Evolutionary conservation across 2,888 invertebrate genomes (phyloP).

Genomic region (Tricholauxania praeusta): DNA sequence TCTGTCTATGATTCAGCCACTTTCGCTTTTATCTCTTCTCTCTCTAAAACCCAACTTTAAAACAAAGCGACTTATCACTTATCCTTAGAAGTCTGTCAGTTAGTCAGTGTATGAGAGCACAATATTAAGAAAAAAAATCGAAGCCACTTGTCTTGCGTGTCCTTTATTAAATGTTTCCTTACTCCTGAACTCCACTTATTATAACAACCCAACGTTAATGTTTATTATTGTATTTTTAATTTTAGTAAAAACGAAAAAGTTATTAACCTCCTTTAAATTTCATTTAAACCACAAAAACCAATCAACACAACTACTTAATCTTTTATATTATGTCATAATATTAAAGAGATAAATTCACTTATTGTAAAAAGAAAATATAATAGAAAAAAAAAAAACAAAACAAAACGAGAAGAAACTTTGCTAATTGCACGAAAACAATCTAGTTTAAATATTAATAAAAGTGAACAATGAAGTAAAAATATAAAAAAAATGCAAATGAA

Average conservation of each 20-base stretch:
- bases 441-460: conserved; percentile 49
- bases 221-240: conserved; percentile 30
- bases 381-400: conserved; percentile 33
- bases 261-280: conserved; percentile 16
- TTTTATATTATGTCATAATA: conserved; percentile 43
- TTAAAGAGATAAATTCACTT: conserved; percentile 20
- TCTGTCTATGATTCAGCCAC: not conserved
- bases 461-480: conserved; percentile 29
- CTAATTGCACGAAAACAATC: conserved; percentile 46
- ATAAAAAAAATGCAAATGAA: conserved; percentile 34
- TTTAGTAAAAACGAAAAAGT: conserved; percentile 18
- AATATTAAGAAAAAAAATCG: not conserved
- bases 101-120: conserved; percentile 12
- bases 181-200: conserved; percentile 5
- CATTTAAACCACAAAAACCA: conserved; percentile 29
- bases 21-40: no score
- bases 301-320: conserved; percentile 35
- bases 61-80: not conserved
- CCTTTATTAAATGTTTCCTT: conserved; percentile 6
- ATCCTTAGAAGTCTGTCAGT: not conserved
- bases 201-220: conserved; percentile 32
- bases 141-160: conserved; percentile 22
- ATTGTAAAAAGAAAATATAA: conserved; percentile 30
- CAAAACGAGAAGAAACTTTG: conserved; percentile 34
- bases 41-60: conserved; percentile 22